Percentiles rank a stretch among this genome's conserved stretches.
Evolutionary conservation across 2,888 invertebrate species (phyloP).

Genomic region (Heliconius erato): DNA sequence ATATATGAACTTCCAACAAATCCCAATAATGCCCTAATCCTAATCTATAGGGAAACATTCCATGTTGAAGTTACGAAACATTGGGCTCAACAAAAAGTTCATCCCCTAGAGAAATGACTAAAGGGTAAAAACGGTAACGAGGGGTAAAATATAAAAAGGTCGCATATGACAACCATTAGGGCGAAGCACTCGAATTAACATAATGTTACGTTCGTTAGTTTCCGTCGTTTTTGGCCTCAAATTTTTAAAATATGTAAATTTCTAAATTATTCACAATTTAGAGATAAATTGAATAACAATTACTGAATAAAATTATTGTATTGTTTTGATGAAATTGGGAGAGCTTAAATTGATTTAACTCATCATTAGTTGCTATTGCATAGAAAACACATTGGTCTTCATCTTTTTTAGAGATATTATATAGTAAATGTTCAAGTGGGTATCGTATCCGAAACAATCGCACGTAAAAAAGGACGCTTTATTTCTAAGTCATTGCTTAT

Average conservation of each 20-base stretch:
- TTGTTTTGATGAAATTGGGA: no score
- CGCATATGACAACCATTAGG: constrained; percentile 39
- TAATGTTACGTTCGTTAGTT: constrained; percentile 43
- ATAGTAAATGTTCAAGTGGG: no score
- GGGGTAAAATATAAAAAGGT: constrained; percentile 27
- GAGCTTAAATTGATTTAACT: no score
- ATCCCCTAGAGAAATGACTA: constrained; percentile 5
- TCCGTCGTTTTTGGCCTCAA: constrained; percentile 1
- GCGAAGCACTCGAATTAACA: constrained; percentile 38
- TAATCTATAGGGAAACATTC: neutral
- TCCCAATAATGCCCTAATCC: neutral
- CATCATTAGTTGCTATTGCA: no score
- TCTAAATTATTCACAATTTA: constrained; percentile 15
- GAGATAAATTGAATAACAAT: constrained; percentile 12
- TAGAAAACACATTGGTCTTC: no score
- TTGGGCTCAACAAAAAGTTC: constrained; percentile 35
- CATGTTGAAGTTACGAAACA: constrained; percentile 19
- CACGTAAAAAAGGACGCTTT: no score
- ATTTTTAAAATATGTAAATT: constrained; percentile 16
- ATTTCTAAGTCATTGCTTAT: no score
- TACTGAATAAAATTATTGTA: no score
- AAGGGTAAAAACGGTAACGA: neutral
- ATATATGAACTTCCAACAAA: constrained; percentile 2
- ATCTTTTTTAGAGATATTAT: no score
- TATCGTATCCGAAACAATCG: no score